These are phyloP conservation scores for Macroramphosus scolopax DNA, from an alignment of 2,797 vertebrate species.

Conservation along the genomic window DNA sequence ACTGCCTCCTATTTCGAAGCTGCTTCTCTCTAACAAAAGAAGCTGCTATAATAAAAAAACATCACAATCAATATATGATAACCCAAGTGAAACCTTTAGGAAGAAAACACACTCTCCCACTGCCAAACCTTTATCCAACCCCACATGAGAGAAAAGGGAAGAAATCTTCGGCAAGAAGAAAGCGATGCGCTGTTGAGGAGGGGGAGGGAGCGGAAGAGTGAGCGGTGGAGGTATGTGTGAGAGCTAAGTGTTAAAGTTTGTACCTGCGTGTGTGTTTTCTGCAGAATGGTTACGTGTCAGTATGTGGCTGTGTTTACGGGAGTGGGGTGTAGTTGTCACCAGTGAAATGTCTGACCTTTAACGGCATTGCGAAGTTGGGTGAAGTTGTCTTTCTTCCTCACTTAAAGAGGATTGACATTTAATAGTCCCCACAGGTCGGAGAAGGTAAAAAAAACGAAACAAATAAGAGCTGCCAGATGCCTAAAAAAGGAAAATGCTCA, in stretches of 20 bases:
- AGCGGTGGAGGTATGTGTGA: too few species aligned
- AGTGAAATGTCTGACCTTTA: slow-evolving; percentile 77
- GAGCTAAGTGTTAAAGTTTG: slow-evolving; percentile 22
- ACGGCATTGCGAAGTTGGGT: slow-evolving; percentile 72
- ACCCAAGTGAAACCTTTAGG: slow-evolving; percentile 57
- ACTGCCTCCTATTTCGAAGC: slow-evolving; percentile 44
- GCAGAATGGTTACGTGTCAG: neutral
- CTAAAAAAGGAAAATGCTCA: slow-evolving; percentile 54
- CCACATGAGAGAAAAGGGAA: slow-evolving; percentile 8
- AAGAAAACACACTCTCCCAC: slow-evolving; percentile 39
- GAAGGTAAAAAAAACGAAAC: slow-evolving; percentile 80
- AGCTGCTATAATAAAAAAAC: slow-evolving; percentile 69
- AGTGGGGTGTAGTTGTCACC: slow-evolving; percentile 45
- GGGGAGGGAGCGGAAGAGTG: neutral
- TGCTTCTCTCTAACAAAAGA: slow-evolving; percentile 31
- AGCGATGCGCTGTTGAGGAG: too few species aligned
- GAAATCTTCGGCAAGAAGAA: slow-evolving; percentile 5
- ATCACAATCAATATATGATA: slow-evolving; percentile 61
- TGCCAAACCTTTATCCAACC: slow-evolving; percentile 22
- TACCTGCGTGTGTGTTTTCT: slow-evolving; percentile 29
- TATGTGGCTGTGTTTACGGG: slow-evolving; percentile 12
- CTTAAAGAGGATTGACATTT: slow-evolving; percentile 80
- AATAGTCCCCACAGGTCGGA: slow-evolving; percentile 79
- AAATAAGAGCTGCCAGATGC: slow-evolving; percentile 72
- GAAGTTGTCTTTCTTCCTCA: slow-evolving; percentile 80